Conservation (phyloP, 2,888 invertebrate genomes). For the Mythimna pallens region DNA sequence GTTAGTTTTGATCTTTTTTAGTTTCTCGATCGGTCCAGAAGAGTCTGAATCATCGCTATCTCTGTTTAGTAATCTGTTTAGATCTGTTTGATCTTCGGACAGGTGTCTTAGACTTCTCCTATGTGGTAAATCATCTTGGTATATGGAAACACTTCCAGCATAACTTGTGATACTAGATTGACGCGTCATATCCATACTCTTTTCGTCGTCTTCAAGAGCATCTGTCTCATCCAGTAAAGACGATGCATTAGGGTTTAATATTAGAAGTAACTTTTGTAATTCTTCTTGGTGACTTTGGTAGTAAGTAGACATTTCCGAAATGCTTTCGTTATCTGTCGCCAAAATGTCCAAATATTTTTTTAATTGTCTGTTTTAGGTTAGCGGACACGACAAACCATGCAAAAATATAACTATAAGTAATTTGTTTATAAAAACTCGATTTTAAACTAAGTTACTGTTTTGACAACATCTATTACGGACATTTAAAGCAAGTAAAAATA, state of each 20-base stretch:
- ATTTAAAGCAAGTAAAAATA: conserved; percentile 64
- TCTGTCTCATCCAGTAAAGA: conserved; percentile 83
- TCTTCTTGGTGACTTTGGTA: conserved; percentile 85
- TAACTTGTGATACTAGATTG: conserved; percentile 80
- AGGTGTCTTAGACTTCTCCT: conserved; percentile 82
- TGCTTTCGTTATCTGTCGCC: conserved; percentile 86
- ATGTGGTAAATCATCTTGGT: conserved; percentile 82
- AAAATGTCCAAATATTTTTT: conserved; percentile 92
- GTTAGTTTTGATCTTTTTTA: conserved; percentile 92
- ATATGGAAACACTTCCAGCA: conserved; percentile 80
- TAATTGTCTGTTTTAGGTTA: conserved; percentile 83
- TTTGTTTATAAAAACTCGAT: conserved; percentile 63
- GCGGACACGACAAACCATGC: conserved; percentile 88
- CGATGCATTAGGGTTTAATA: conserved; percentile 83
- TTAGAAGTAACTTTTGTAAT: conserved; percentile 79
- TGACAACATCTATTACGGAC: conserved; percentile 62
- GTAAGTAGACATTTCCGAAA: conserved; percentile 83
- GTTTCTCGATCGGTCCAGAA: conserved; percentile 87
- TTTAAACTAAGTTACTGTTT: conserved; percentile 58
- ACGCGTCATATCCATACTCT: conserved; percentile 74
- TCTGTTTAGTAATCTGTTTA: conserved; percentile 88
- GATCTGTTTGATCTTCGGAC: conserved; percentile 84
- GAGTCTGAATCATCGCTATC: conserved; percentile 86
- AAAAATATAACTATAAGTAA: conserved; percentile 84
- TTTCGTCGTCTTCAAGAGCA: conserved; percentile 82